Evolutionary conservation across 2,888 invertebrate species (phyloP).

Genomic region (Trichopria drosophilae): DNA sequence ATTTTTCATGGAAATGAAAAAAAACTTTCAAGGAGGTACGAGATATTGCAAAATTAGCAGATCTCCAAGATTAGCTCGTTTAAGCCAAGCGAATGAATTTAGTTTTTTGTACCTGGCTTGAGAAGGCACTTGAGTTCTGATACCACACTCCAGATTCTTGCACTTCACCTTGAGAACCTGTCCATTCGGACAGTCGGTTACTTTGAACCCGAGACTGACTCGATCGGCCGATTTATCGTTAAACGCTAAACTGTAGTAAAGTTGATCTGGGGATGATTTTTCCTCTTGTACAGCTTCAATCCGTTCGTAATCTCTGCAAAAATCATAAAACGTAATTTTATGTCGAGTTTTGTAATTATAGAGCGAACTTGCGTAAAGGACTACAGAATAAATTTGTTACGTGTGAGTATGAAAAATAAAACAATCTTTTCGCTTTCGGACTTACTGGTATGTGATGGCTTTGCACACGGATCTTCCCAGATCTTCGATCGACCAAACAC

Average conservation of each 20-base stretch:
- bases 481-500: constrained; percentile 69
- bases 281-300: constrained; percentile 54
- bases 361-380: background rate
- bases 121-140: constrained; percentile 66
- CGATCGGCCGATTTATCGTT: constrained; percentile 60
- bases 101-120: constrained; percentile 67
- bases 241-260: constrained; percentile 67
- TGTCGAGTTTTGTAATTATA: background rate
- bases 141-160: constrained; percentile 71
- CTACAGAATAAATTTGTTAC: background rate
- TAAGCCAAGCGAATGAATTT: background rate
- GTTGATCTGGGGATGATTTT: constrained; percentile 36
- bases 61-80: background rate
- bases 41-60: background rate
- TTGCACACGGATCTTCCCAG: constrained; percentile 76
- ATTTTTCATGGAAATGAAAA: too few species aligned
- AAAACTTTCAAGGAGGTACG: background rate
- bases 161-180: constrained; percentile 72
- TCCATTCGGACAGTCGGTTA: constrained; percentile 65
- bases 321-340: background rate
- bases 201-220: constrained; percentile 69
- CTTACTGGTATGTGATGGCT: constrained; percentile 76
- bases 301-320: constrained; percentile 55
- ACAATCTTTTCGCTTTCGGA: constrained; percentile 29
- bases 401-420: background rate